Percentiles rank a stretch among this genome's conserved stretches.
Evolutionary conservation across 2,113 vertebrate genomes (phyloP).

Genomic region (Aldabrachelys gigantea): DNA sequence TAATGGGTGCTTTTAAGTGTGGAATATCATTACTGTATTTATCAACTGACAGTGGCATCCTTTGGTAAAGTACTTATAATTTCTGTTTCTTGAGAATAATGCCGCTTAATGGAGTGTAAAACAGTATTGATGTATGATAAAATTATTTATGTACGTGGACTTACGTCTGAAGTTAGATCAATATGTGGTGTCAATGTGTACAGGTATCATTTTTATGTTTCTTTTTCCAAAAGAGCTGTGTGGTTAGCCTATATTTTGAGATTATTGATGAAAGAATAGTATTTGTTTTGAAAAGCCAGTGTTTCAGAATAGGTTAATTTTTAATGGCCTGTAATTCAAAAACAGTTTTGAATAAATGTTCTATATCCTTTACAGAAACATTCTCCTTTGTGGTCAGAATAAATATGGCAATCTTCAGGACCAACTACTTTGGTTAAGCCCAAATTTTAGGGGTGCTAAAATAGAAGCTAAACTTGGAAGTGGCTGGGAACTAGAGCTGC

Average conservation of each 20-base stretch:
- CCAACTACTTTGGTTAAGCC: constrained; percentile 4
- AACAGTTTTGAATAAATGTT: constrained; percentile 48
- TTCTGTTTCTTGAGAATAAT: constrained; percentile 43
- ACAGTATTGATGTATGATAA: constrained; percentile 31
- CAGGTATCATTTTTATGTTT: constrained; percentile 65
- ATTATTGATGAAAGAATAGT: constrained; percentile 67
- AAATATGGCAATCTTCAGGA: constrained; percentile 27
- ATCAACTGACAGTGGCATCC: constrained; percentile 18
- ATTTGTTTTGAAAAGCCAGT: constrained; percentile 71
- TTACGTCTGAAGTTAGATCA: constrained; percentile 56
- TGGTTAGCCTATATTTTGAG: constrained; percentile 65
- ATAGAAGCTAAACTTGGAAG: not conserved
- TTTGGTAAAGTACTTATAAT: constrained; percentile 40
- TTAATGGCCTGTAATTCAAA: constrained; percentile 51
- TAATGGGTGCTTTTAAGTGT: not conserved
- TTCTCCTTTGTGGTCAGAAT: constrained; percentile 19
- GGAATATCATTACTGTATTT: not conserved
- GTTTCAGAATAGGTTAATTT: constrained; percentile 65
- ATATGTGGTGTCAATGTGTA: constrained; percentile 69
- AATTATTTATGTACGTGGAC: constrained; percentile 50
- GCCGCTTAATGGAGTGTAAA: constrained; percentile 23
- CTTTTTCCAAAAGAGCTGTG: constrained; percentile 47
- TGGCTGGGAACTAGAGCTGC: not conserved
- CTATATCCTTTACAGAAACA: constrained; percentile 42
- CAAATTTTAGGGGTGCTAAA: constrained; percentile 42